Base-by-base conservation (phyloP, 2,113 vertebrate species). In the Gnathochromis pfefferi region DNA sequence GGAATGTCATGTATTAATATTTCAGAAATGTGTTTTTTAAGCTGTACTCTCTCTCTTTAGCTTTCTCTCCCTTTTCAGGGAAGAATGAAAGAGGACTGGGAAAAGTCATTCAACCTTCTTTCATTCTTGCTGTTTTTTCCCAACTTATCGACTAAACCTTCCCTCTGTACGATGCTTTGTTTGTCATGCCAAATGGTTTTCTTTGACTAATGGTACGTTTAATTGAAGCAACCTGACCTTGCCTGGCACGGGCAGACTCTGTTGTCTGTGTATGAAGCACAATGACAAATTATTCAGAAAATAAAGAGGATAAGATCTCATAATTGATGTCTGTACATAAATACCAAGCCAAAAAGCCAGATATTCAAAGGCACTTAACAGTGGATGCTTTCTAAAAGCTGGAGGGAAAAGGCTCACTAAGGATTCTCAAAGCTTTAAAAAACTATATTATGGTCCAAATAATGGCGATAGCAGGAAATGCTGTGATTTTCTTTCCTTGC, bases 1-100 rank as follows among this genome's bases (percentile, higher is more conserved):
- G 82, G 89, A 95, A 94, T 92, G 89, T 94, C 92, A 94, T 54
- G 28, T 91, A 92, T 94, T 92, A 92, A 95, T 95, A 94, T 94
- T 95, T 93, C 81, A 95, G 47, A 42, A 54, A 63, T 80, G 42
- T 73, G 19, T 83, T 68, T 85, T 78, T 78, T 31, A 80, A 42
- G 13, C 38, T 57, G 47, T 35, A 23, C 40, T 31, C 35, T 88
- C 19, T 55, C 85, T 51, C 53, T 57, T 55, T 40, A 35, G 19
- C 65, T 65, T 87, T 53, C 19, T 28, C n/a, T 83, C 33, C 6
- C 49, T 35, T 87, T 53, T 84, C 60, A 58, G 26, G 79, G 65
- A 16, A 38, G 31, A 78, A 55, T 31, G 2, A 28, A 23, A 40
- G 58, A 7, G 5, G 49, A 55, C n/a, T 23, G 6, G 53, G 55